Evolutionary conservation across 2,113 vertebrate species (phyloP), one percentile per base, ranked within the genome.

Genomic region (Catharus fuscescens): DNA sequence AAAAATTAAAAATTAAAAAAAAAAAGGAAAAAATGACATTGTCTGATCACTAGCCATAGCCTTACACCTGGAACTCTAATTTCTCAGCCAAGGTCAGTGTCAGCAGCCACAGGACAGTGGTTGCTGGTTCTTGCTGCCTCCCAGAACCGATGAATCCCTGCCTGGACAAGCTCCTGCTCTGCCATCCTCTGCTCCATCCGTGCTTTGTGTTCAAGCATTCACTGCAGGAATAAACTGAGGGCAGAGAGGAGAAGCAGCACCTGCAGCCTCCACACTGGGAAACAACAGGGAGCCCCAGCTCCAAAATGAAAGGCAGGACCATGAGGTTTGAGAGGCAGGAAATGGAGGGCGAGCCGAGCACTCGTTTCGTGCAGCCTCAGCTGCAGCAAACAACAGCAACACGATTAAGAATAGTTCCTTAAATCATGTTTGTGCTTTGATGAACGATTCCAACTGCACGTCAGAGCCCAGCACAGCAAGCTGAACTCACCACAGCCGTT

Each of bases 261-360:
- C 84, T 79, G 56, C 64, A 78, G 54, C 64, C 73, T 78, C 84
- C 64, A 53, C 29, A 0, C 14, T 91, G 95, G 78, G 88, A 44
- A 81, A 82, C 3, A 17, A 45, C 57, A 90, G 12, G 47, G 81
- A 78, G 80, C 84, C 80, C 65, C 53, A 12, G 85, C 29, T 92
- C 95, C 92, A 95, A 96, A 96, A 96, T 90, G 96, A 96, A 93
- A 80, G 95, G 86, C 93, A 94, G 92, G 93, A 82, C 90, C 85
- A 94, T 0, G 48, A 96, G 93, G 93, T 82, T 85, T 92, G 52
- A 4, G 90, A 90, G 45, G 92, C 95, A 96, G 96, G 96, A 96
- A 96, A 96, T 96, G 96, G 96, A 96, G 95, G 92, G 77, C 36
- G 42, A 87, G 47, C 56, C 28, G 36, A 77, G 88, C 93, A 15